These are phyloP conservation scores for Ictalurus furcatus DNA, from an alignment of 2,113 vertebrate species.

Conservation along the genomic window DNA sequence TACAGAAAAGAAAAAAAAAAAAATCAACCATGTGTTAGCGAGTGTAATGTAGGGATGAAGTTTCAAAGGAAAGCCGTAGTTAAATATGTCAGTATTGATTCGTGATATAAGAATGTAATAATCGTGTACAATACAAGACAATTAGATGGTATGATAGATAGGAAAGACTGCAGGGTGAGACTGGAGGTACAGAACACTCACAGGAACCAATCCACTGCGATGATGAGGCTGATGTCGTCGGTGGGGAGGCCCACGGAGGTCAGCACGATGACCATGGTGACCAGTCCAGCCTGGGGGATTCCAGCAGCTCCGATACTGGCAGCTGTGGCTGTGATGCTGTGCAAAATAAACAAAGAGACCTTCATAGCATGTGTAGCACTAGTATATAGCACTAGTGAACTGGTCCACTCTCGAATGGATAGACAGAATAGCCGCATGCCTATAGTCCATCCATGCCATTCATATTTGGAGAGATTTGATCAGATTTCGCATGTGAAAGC, in stretches of 20 bases:
- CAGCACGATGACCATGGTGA: slow-evolving; percentile 98
- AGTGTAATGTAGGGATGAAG: not conserved
- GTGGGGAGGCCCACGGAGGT: slow-evolving; percentile 96
- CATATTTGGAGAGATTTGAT: not conserved
- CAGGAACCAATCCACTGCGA: slow-evolving; percentile 98
- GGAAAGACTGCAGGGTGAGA: not conserved
- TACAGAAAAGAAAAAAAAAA: slow-evolving; percentile 42
- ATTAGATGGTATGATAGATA: not conserved
- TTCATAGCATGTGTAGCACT: not conserved
- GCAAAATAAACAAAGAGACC: slow-evolving; percentile 11
- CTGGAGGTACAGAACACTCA: slow-evolving; percentile 72
- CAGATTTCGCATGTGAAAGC: not conserved
- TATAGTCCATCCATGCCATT: not conserved
- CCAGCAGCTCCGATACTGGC: slow-evolving; percentile 96
- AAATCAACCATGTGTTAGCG: slow-evolving; percentile 43
- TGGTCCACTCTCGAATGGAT: not conserved
- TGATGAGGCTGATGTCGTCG: slow-evolving; percentile 97
- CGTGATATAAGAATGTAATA: not conserved
- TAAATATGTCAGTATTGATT: not conserved
- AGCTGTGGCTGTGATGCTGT: slow-evolving; percentile 94
- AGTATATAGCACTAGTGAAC: not conserved
- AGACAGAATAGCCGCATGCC: not conserved
- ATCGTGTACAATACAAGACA: not conserved
- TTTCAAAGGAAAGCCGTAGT: not conserved
- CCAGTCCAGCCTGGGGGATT: slow-evolving; percentile 94